Base-by-base conservation (phyloP, 2,888 invertebrate species). In the Agrotis ipsilon region DNA sequence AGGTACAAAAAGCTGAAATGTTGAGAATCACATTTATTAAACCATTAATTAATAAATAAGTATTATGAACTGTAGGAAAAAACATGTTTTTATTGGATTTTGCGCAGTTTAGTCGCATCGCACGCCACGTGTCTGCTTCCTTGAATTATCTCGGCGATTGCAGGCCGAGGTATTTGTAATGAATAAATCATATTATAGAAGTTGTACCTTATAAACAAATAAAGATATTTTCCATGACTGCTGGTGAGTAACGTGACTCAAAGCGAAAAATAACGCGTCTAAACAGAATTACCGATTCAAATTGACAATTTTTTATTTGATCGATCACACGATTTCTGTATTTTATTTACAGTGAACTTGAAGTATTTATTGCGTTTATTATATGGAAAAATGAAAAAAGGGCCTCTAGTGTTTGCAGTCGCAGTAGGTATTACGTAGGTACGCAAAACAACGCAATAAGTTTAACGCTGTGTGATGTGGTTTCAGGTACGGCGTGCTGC, bases 401-500 rank as follows among this genome's bases (percentile, higher is more conserved):
- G 7, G 32, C 32, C 32, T 32, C 32, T 32, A 9, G 9, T 32
- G 9, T n/a, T n/a, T n/a, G n/a, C n/a, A n/a, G n/a, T n/a, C n/a
- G n/a, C n/a, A n/a, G n/a, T n/a, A n/a, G n/a, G n/a, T n/a, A n/a
- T n/a, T n/a, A n/a, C n/a, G n/a, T n/a, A n/a, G n/a, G n/a, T n/a
- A n/a, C n/a, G n/a, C n/a, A n/a, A n/a, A n/a, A n/a, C n/a, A n/a
- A n/a, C n/a, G n/a, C 11, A 39, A 39, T 39, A 39, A 39, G 39
- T 39, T 9, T 39, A 39, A 11, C 39, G 39, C 11, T 39, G 39
- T 46, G 9, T 18, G 39, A 2, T 5, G 45, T 27, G 48, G 16
- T 27, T 45, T 5, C 87, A 95, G 95, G 70, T 94, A 95, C 88
- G 83, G 90, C 3, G 92, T 88, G 51, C 87, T 95, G n/a, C 92